Percentiles rank a stretch among this genome's conserved stretches.
Conservation (phyloP, 2,113 vertebrate species). For the Channa argus region DNA sequence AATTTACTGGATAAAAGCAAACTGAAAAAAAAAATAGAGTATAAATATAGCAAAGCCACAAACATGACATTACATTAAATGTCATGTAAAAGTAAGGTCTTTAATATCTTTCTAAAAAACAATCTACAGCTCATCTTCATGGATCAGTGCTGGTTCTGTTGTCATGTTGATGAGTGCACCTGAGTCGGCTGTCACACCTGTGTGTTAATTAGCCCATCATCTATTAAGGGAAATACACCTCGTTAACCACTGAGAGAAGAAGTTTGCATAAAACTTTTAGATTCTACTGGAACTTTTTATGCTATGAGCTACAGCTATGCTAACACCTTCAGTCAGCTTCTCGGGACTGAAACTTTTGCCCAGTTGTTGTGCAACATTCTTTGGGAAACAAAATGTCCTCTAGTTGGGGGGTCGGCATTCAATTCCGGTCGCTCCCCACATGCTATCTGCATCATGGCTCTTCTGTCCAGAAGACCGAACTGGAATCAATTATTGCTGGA, state of each 20-base stretch:
- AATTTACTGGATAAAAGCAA: too few species aligned
- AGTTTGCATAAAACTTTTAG: background rate
- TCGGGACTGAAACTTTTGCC: too few species aligned
- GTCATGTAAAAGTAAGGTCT: background rate
- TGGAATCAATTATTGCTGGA: too few species aligned
- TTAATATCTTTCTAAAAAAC: background rate
- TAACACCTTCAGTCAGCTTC: too few species aligned
- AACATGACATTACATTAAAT: constrained; percentile 8
- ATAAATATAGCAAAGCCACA: background rate
- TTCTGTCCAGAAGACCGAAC: too few species aligned
- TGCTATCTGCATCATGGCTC: too few species aligned
- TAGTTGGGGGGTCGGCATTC: too few species aligned
- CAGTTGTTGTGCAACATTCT: too few species aligned
- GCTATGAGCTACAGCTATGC: too few species aligned
- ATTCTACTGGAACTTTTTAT: too few species aligned
- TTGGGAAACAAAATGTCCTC: too few species aligned
- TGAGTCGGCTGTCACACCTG: constrained; percentile 63
- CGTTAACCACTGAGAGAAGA: constrained; percentile 1
- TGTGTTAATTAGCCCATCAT: constrained; percentile 58
- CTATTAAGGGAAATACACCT: constrained; percentile 30
- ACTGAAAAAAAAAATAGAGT: background rate
- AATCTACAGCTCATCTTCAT: background rate
- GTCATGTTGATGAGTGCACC: constrained; percentile 36
- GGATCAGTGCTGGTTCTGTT: constrained; percentile 20
- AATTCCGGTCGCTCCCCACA: too few species aligned